Evolutionary conservation across 2,113 vertebrate genomes (phyloP).

Genomic region (Sphyrna mokarran): DNA sequence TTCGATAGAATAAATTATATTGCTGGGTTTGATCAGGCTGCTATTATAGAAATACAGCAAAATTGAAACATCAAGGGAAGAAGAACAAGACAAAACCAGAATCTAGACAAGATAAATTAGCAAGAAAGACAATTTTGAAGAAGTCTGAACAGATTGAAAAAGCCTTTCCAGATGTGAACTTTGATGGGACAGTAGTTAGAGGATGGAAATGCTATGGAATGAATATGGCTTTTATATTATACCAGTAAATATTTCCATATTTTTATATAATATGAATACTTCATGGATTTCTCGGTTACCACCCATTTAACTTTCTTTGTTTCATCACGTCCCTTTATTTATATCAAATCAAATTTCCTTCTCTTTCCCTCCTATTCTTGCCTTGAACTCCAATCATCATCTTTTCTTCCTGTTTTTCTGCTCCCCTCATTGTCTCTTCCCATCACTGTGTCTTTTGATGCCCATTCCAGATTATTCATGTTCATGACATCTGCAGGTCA

Average conservation of each 20-base stretch:
- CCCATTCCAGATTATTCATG: not conserved
- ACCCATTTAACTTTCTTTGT: not conserved
- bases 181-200: not conserved
- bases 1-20: not conserved
- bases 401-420: not conserved
- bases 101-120: not conserved
- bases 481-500: not conserved
- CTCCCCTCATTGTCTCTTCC: too few species aligned
- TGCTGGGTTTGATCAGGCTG: not conserved
- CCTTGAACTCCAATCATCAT: not conserved
- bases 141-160: not conserved
- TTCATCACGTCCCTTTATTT: not conserved
- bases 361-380: not conserved
- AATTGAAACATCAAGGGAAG: not conserved
- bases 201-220: not conserved
- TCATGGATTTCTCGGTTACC: not conserved
- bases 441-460: not conserved
- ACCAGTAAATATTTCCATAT: not conserved
- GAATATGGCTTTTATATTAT: not conserved
- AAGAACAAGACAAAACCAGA: not conserved
- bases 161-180: not conserved
- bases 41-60: not conserved
- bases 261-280: not conserved
- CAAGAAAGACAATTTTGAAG: not conserved
- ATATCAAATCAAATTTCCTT: not conserved